Conservation (phyloP, 2,113 vertebrate genomes). For the Sclerurus mexicanus region DNA sequence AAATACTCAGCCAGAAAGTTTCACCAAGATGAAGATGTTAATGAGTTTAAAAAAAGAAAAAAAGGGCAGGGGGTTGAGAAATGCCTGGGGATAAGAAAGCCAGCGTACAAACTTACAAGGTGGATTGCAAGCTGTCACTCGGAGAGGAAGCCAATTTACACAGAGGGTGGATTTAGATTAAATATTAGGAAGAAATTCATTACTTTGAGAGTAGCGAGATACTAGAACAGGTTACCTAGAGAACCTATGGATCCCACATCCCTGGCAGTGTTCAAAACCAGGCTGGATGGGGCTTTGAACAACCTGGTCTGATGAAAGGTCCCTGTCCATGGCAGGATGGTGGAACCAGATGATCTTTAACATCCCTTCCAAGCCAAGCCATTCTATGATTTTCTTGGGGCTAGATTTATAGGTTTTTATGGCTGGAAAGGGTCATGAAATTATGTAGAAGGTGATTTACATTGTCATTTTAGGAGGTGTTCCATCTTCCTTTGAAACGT, state of each 20-base stretch:
- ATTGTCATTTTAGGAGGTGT: background rate
- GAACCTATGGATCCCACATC: background rate
- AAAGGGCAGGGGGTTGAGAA: background rate
- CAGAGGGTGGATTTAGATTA: background rate
- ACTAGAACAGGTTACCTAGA: background rate
- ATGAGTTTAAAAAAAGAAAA: conserved; percentile 47
- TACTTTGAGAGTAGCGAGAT: background rate
- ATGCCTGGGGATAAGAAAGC: conserved; percentile 31
- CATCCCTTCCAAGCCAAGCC: background rate
- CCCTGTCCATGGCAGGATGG: background rate
- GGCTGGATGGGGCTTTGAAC: background rate
- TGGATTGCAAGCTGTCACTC: conserved; percentile 34
- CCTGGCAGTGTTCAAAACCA: background rate
- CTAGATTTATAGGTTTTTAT: background rate
- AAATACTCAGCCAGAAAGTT: conserved; percentile 19
- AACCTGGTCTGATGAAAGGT: background rate
- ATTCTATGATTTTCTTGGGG: background rate
- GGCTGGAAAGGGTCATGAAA: background rate
- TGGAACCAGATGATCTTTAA: background rate
- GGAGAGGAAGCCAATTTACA: background rate
- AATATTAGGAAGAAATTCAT: background rate
- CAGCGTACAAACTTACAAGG: conserved; percentile 19
- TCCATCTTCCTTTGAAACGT: background rate
- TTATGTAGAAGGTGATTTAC: background rate
- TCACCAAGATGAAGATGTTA: conserved; percentile 23